These are phyloP conservation scores for Chaetophractus vellerosus DNA, from an alignment of 2,797 vertebrate species.

Conservation along the genomic window DNA sequence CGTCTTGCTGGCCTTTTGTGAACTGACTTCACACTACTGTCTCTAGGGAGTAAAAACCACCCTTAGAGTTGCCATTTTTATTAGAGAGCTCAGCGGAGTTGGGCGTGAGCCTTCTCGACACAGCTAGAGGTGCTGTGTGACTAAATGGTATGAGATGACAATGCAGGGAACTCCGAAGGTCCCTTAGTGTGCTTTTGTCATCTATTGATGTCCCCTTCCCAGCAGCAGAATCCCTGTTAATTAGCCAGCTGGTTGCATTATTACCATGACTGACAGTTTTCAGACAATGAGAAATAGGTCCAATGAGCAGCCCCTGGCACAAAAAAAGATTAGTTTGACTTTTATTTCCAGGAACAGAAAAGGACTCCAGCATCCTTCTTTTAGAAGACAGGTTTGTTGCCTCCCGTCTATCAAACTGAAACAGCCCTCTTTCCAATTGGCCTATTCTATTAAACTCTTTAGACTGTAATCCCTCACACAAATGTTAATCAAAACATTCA, in stretches of 20 bases:
- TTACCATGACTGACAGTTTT: conserved; percentile 54
- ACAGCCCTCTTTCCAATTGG: conserved; percentile 39
- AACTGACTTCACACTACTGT: conserved; percentile 51
- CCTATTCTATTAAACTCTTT: conserved; percentile 29
- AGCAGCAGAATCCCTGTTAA: conserved; percentile 55
- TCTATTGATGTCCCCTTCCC: not conserved
- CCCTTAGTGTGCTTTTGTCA: not conserved
- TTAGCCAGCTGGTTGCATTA: conserved; percentile 58
- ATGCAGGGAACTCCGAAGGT: not conserved
- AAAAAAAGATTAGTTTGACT: conserved; percentile 72
- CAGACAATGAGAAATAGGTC: conserved; percentile 41
- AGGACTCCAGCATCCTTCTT: conserved; percentile 54
- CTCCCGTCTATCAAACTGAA: conserved; percentile 60
- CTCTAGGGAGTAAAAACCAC: not conserved
- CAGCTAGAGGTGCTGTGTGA: not conserved
- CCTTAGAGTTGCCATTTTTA: conserved; percentile 38
- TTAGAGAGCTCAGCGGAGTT: conserved; percentile 41
- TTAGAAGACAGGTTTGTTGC: conserved; percentile 63
- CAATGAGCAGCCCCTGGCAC: not conserved
- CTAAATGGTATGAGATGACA: not conserved
- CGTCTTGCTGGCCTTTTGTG: conserved; percentile 69
- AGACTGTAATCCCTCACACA: conserved; percentile 54
- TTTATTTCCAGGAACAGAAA: conserved; percentile 66
- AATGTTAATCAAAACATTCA: conserved; percentile 37
- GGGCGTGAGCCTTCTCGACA: not conserved